Evolutionary conservation across 2,888 invertebrate species (phyloP).

Genomic region (Eilema sororculum): DNA sequence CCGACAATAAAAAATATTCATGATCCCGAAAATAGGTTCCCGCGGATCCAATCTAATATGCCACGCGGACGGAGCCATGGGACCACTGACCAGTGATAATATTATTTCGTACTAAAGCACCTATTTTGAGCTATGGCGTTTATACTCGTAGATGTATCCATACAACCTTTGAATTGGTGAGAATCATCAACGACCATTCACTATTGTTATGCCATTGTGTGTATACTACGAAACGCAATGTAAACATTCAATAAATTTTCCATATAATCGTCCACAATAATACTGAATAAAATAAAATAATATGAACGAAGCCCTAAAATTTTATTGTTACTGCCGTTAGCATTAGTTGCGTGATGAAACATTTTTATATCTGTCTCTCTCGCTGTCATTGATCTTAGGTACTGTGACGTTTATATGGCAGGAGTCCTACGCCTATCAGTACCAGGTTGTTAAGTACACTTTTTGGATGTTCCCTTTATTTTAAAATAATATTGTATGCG

Average conservation of each 20-base stretch:
- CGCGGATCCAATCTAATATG: background rate
- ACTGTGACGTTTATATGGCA: background rate
- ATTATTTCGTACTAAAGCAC: background rate
- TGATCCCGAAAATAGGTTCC: background rate
- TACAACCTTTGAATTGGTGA: slow-evolving; percentile 3
- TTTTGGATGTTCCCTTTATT: too few relatives aligned
- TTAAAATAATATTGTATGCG: too few relatives aligned
- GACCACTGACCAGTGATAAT: background rate
- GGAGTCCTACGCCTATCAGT: too few relatives aligned
- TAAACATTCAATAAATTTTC: slow-evolving; percentile 2
- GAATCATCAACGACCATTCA: background rate
- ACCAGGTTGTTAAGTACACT: too few relatives aligned
- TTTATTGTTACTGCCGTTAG: background rate
- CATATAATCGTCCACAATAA: background rate
- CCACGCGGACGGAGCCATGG: background rate
- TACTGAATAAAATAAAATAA: background rate
- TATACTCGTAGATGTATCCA: background rate
- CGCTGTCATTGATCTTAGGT: background rate
- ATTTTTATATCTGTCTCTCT: background rate
- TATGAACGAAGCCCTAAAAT: background rate
- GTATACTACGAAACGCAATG: background rate
- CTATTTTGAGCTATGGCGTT: background rate
- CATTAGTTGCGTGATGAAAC: background rate
- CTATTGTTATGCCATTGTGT: slow-evolving; percentile 4
- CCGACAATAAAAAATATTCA: background rate